Evolutionary conservation across 1,140 invertebrate species (phyloP), one percentile per base, ranked within the genome.

Genomic region (Eulimnadia texana): DNA sequence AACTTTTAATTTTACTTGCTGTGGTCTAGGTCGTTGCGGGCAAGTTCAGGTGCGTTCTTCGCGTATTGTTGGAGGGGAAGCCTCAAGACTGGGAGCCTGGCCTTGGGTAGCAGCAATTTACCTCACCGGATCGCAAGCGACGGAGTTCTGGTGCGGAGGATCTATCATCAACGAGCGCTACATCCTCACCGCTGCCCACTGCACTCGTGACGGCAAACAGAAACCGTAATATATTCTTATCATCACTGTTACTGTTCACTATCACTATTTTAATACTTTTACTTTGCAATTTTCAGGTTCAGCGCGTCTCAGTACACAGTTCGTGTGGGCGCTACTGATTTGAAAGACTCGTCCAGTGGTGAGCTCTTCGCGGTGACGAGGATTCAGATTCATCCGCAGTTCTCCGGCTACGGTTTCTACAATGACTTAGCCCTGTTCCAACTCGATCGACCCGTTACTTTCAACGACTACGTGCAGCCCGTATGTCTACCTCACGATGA

Each of bases 71-170:
- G 90, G 90, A 0, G 90, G 90, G n/a, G 83, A 87, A 33, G 86
- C 90, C 70, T 79, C 88, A 0, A 75, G 83, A 9, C 82, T 86
- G 0, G 89, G 89, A 2, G 51, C 84, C 50, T 92, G 88, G 88
- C 89, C 90, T 0, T 93, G 90, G 90, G 90, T 93, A 87, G 90
- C 88, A 1, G 91, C 91, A 1, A 90, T 95, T 64, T 93, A 88
- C 69, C 76, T 94, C 22, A 88, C 91, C 68, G 88, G 89, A 9
- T 82, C 84, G 27, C 80, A 85, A 64, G 79, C 87, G 19, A 87
- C 85, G 0, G 91, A 94, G 74, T 94, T 94, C 74, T 94, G 90
- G 87, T 95, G 92, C 68, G 92, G 91, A 0, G 92, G 90, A 1
- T 89, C 90, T 0, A 74, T 96, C 6, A 86, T 96, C 29, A 84